These are phyloP conservation scores for Porites australiensis DNA, from an alignment of 64 coral and sea anemone species.

Conservation along the genomic window DNA sequence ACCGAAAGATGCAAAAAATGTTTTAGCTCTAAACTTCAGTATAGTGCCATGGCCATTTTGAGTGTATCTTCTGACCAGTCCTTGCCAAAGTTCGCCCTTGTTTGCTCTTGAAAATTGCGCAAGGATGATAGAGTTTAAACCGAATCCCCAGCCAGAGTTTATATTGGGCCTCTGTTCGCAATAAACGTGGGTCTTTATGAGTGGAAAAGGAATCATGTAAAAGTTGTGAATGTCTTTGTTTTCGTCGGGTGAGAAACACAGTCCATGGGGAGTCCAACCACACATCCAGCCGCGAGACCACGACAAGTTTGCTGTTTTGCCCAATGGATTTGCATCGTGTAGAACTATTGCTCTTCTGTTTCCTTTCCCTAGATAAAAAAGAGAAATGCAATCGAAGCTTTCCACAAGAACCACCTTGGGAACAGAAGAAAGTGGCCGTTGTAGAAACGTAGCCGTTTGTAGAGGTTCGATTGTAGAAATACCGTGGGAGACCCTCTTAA, in stretches of 20 bases:
- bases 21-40: background rate
- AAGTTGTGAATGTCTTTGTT: background rate
- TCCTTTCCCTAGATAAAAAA: background rate
- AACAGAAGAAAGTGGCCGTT: too few species aligned
- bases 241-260: conserved; percentile 5
- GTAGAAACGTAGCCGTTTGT: too few species aligned
- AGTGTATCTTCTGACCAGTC: background rate
- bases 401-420: too few species aligned
- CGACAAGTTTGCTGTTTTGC: background rate
- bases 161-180: background rate
- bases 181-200: background rate
- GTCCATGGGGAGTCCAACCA: conserved; percentile 14
- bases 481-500: too few species aligned
- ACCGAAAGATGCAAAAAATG: background rate
- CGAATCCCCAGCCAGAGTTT: background rate
- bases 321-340: background rate
- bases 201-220: background rate
- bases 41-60: background rate
- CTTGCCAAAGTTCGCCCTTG: background rate
- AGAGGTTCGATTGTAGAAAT: too few species aligned
- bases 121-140: background rate
- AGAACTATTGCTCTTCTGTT: background rate
- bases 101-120: background rate
- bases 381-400: background rate
- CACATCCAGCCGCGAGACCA: background rate